phyloP scores from a whole-genome alignment of 2,888 invertebrate genomes.

The Lithophane leautieri region DNA sequence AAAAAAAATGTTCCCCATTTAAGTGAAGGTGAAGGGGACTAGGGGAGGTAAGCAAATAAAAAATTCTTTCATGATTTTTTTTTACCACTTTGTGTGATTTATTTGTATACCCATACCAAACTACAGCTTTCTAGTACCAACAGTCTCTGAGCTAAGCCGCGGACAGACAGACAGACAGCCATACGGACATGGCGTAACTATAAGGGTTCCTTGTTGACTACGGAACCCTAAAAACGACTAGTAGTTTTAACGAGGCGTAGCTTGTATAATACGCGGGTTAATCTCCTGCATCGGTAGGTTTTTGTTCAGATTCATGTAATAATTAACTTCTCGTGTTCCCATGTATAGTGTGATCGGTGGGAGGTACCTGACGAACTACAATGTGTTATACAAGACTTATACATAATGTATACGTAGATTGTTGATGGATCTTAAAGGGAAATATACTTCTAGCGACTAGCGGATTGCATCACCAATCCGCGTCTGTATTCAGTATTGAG shows the following conservation, averaged over 20 bases:
- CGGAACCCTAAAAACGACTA: constrained; percentile 44
- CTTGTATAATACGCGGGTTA: constrained; percentile 64
- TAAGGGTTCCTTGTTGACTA: too few relatives aligned
- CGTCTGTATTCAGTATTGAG: constrained; percentile 12
- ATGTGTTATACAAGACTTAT: not conserved
- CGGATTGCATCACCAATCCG: constrained; percentile 23
- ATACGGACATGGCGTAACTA: too few relatives aligned
- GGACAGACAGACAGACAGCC: too few relatives aligned
- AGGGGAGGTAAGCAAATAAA: too few relatives aligned
- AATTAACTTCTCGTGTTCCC: constrained; percentile 53
- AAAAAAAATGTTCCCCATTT: too few relatives aligned
- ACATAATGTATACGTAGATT: constrained; percentile 4
- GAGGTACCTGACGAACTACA: not conserved
- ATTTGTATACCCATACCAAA: too few relatives aligned
- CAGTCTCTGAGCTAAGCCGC: too few relatives aligned
- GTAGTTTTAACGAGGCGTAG: constrained; percentile 61
- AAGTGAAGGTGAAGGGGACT: too few relatives aligned
- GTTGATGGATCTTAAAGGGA: constrained; percentile 21
- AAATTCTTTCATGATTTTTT: too few relatives aligned
- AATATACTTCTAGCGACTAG: constrained; percentile 14
- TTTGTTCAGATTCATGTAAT: constrained; percentile 55
- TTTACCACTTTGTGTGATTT: too few relatives aligned
- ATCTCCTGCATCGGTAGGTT: constrained; percentile 51
- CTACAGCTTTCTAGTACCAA: too few relatives aligned
- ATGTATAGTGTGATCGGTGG: constrained; percentile 30